Evolutionary conservation across 2,797 vertebrate species (phyloP).

Genomic region (Rhinophrynus dorsalis): DNA sequence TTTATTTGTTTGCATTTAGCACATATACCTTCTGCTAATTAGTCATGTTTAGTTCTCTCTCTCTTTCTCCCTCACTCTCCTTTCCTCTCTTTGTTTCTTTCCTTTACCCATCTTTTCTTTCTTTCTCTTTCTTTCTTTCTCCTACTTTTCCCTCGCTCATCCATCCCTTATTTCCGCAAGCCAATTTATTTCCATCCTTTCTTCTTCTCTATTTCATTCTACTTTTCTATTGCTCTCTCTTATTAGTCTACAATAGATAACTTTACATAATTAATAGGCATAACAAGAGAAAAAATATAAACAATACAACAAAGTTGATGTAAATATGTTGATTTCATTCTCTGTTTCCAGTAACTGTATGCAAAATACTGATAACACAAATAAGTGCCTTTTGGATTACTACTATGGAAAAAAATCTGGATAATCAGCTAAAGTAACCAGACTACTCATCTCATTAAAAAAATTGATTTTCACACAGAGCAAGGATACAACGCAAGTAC

Average conservation of each 20-base stretch:
- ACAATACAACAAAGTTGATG: too few relatives aligned
- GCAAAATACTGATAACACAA: slow-evolving; percentile 32
- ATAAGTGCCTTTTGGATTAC: slow-evolving; percentile 48
- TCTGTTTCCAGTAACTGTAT: not conserved
- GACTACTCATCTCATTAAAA: slow-evolving; percentile 51
- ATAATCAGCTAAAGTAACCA: slow-evolving; percentile 53
- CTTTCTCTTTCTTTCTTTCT: not conserved
- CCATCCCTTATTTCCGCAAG: too few relatives aligned
- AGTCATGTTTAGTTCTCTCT: slow-evolving; percentile 48
- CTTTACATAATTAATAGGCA: not conserved
- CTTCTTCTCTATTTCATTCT: not conserved
- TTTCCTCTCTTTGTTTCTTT: not conserved
- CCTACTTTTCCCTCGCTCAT: not conserved
- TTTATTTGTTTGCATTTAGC: slow-evolving; percentile 57
- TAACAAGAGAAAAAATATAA: not conserved
- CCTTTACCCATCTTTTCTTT: not conserved
- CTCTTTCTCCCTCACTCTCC: not conserved
- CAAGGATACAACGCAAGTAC: slow-evolving; percentile 42
- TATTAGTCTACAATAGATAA: too few relatives aligned
- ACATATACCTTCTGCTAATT: slow-evolving; percentile 56
- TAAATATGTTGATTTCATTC: too few relatives aligned
- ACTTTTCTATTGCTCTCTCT: not conserved
- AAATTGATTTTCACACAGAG: slow-evolving; percentile 49
- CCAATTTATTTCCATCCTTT: not conserved
- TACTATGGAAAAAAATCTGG: slow-evolving; percentile 41